These are phyloP conservation scores for Dorcus parallelipipedus DNA, from an alignment of 2,888 invertebrate species.

Conservation along the genomic window DNA sequence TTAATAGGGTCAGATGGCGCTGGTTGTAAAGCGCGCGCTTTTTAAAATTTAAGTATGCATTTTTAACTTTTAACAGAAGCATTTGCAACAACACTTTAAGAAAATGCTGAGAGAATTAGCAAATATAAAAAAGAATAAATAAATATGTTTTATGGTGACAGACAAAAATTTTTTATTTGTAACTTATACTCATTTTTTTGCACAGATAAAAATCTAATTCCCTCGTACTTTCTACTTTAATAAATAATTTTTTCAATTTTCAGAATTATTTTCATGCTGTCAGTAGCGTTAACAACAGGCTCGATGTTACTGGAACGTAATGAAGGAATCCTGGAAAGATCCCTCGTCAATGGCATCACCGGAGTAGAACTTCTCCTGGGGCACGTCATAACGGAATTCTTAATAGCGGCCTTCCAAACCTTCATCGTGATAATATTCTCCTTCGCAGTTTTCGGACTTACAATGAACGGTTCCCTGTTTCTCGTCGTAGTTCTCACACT, in stretches of 20 bases:
- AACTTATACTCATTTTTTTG: no score
- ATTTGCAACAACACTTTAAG: no score
- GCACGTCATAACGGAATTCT: constrained; percentile 84
- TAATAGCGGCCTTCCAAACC: constrained; percentile 82
- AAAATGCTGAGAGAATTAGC: no score
- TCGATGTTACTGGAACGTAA: constrained; percentile 86
- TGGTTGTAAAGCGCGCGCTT: no score
- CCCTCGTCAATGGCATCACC: constrained; percentile 79
- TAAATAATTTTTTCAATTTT: constrained; percentile 21
- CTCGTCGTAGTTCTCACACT: constrained; percentile 74
- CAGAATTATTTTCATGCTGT: constrained; percentile 90
- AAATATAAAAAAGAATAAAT: no score
- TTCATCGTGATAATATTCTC: constrained; percentile 74
- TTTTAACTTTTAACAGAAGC: no score
- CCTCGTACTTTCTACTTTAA: neutral
- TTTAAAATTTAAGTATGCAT: no score
- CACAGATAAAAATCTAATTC: no score
- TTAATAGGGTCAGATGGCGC: no score
- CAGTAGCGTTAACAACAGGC: constrained; percentile 88
- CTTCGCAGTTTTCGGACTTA: constrained; percentile 73
- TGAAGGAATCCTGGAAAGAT: constrained; percentile 86
- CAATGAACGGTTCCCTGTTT: constrained; percentile 70
- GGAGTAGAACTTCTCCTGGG: constrained; percentile 82
- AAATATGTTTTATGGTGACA: no score
- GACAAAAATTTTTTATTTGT: no score